Percentiles rank a stretch among this genome's conserved stretches.
Conservation (phyloP, 1,140 invertebrate genomes). For the Pararge aegeria region DNA sequence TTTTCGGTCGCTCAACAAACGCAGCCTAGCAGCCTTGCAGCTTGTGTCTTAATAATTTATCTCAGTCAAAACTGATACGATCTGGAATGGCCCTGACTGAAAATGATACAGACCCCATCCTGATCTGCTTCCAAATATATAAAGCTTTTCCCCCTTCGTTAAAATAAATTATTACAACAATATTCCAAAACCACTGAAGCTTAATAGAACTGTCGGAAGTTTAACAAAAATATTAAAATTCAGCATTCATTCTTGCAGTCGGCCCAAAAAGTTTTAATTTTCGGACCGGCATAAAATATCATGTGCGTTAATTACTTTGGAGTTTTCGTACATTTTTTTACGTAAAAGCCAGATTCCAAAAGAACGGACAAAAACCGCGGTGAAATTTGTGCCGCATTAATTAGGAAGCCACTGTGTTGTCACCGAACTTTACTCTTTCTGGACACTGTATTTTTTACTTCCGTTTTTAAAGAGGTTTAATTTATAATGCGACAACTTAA, state of each 20-base stretch:
- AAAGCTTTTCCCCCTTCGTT: too few species aligned
- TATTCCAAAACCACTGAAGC: neutral
- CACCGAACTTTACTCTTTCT: slow-evolving; percentile 7
- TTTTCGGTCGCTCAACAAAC: too few species aligned
- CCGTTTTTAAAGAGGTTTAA: neutral
- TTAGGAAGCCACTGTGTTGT: slow-evolving; percentile 7
- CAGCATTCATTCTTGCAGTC: slow-evolving; percentile 4
- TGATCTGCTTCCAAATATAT: too few species aligned
- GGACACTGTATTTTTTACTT: neutral
- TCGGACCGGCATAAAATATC: slow-evolving; percentile 10
- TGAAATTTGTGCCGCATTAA: slow-evolving; percentile 8
- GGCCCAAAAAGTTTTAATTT: slow-evolving; percentile 10
- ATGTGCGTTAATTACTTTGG: slow-evolving; percentile 13
- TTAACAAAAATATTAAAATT: slow-evolving; percentile 9
- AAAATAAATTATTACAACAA: neutral
- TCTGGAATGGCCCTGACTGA: too few species aligned
- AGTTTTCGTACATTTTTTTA: slow-evolving; percentile 9
- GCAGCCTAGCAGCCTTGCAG: too few species aligned
- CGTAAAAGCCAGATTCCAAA: slow-evolving; percentile 9
- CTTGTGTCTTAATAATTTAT: too few species aligned
- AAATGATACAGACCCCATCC: too few species aligned
- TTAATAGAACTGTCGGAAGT: neutral
- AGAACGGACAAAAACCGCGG: slow-evolving; percentile 10
- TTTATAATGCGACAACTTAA: neutral
- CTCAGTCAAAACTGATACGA: too few species aligned